Evolutionary conservation across 37 sponge, comb jelly and placozoan species (phyloP), one percentile per base, ranked within the genome.

Genomic region (Ianthella basta): DNA sequence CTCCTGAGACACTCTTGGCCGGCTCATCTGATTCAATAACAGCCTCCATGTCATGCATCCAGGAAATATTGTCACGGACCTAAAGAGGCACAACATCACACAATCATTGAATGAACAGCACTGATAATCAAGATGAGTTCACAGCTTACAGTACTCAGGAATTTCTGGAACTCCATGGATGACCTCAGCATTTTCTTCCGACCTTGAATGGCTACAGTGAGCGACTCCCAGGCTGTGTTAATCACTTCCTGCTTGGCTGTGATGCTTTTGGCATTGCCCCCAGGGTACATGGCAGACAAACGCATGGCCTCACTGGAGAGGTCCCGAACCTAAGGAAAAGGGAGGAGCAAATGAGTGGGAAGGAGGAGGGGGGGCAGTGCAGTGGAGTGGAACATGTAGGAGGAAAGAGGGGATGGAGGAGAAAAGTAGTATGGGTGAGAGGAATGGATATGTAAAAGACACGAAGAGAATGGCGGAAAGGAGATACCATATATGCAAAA

Each of bases 121-220:
- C 50, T 8, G 3, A 44, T 15, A n/a, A 41, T 41, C 37, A 36
- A 74, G 5, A 82, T 44, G 50, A 44, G 50, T 14, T 32, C n/a
- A 75, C 5, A 5, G 12, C 91, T 89, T 68, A 97, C 97, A 64
- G 94, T 87, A 67, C 89, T 88, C 34, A 91, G 80, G 69, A 97
- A 91, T 80, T 89, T 97, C 77, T 94, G 95, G 25, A 97, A 90
- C 37, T 97, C 97, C 24, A 78, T 79, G 14, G 94, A 83, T 3
- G 94, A 88, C 40, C 80, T 96, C 61, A 96, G 87, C 54, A 89
- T 91, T 60, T 80, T 91, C 84, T 96, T 91, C 70, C 94, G 60
- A 24, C 56, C 73, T 40, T 38, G 30, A 20, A 91, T 67, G 35
- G 93, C 84, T 21, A 60, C 82, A 64, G 92, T 90, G 23, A 97